Evolutionary conservation across 2,888 invertebrate species (phyloP).

Genomic region (Diaprepes abbreviatus): DNA sequence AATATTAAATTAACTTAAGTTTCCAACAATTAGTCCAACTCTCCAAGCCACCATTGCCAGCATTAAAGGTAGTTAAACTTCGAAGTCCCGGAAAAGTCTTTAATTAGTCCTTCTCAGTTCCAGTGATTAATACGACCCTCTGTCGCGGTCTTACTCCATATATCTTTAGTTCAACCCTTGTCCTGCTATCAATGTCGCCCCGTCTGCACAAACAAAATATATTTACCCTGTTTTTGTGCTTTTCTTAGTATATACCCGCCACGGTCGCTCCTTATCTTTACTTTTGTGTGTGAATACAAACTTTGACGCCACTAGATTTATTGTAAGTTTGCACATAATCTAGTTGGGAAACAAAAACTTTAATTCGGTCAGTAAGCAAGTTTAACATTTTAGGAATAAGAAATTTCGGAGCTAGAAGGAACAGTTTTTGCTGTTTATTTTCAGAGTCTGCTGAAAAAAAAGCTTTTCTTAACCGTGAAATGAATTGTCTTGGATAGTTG

Average conservation of each 20-base stretch:
- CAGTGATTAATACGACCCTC: slow-evolving; percentile 56
- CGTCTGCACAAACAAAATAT: slow-evolving; percentile 50
- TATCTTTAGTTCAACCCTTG: slow-evolving; percentile 53
- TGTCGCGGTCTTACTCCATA: slow-evolving; percentile 55
- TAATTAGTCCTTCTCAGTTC: slow-evolving; percentile 51
- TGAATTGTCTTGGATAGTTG: neutral
- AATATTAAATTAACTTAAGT: slow-evolving; percentile 41
- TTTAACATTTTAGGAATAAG: slow-evolving; percentile 43
- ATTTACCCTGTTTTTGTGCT: slow-evolving; percentile 50
- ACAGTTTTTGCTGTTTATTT: slow-evolving; percentile 22
- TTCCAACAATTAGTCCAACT: slow-evolving; percentile 37
- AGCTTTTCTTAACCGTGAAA: neutral
- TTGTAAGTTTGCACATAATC: slow-evolving; percentile 48
- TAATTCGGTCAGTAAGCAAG: slow-evolving; percentile 50
- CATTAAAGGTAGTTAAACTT: slow-evolving; percentile 42
- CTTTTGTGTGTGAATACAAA: slow-evolving; percentile 49
- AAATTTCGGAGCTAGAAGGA: slow-evolving; percentile 27
- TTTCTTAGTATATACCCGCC: slow-evolving; percentile 47
- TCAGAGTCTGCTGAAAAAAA: neutral
- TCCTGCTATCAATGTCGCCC: slow-evolving; percentile 51
- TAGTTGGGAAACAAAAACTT: slow-evolving; percentile 44
- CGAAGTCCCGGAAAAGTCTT: slow-evolving; percentile 47
- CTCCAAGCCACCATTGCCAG: slow-evolving; percentile 30
- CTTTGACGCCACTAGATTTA: slow-evolving; percentile 49
- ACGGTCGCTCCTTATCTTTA: slow-evolving; percentile 48